phyloP scores from a whole-genome alignment of 2,113 vertebrate species.

The Formicarius rufipectus region DNA sequence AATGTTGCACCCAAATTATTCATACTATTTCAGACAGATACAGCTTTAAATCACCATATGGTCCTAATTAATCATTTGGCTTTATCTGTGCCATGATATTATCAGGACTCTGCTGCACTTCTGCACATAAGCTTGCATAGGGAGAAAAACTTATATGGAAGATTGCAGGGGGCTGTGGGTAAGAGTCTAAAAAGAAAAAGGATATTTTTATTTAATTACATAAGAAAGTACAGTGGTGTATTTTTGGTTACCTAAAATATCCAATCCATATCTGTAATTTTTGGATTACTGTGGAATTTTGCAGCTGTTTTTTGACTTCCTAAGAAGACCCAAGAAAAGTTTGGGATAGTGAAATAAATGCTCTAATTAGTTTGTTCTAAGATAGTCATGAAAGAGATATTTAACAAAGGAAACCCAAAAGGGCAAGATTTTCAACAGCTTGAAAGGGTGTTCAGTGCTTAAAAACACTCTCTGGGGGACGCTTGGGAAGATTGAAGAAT shows the following conservation, averaged over 20 bases:
- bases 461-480: background rate
- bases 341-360: background rate
- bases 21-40: background rate
- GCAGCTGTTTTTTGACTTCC: background rate
- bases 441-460: background rate
- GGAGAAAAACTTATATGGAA: background rate
- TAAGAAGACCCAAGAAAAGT: background rate
- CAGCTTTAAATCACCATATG: background rate
- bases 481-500: background rate
- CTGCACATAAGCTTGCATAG: background rate
- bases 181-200: background rate
- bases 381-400: background rate
- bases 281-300: background rate
- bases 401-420: background rate
- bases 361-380: background rate
- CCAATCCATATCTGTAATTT: background rate
- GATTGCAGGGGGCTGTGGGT: background rate
- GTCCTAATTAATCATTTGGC: background rate
- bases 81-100: background rate
- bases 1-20: background rate
- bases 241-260: background rate
- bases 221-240: background rate
- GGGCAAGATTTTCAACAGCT: background rate
- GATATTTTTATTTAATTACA: background rate
- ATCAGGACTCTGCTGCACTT: background rate